Evolutionary conservation across 1,140 invertebrate species (phyloP), one percentile per base, ranked within the genome.

Genomic region (Drosophila ercepeae): DNA sequence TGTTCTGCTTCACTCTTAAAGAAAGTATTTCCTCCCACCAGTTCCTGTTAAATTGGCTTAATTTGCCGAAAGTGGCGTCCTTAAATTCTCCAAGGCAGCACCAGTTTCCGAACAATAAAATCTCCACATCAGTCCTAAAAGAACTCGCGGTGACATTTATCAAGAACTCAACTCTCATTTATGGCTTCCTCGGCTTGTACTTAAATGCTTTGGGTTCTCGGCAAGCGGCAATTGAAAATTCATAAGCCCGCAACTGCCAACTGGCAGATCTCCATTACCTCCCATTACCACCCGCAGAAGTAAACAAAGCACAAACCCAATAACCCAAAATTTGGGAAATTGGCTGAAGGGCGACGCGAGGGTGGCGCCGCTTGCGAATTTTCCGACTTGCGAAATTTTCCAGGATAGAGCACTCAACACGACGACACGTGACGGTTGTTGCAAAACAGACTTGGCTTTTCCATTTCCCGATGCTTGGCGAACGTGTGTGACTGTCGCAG

Each of bases 371-470:
- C 41, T 67, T 59, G 74, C 74, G 52, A 84, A 82, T 70, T 73
- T 69, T 74, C 65, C 49, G 58, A 46, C 51, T 68, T 54, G 71
- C 60, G 36, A 81, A 70, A 73, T 84, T 84, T 84, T 84, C 70
- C 79, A 78, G 45, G 18, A 59, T 36, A 68, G 45, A 53, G 61
- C 64, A 68, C 64, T 68, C 61, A 58, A 52, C 68, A 49, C 21
- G 74, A 81, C 82, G 74, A 88, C 82, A 88, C 82, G 82, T 88
- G 82, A 88, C 82, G 81, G 73, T 88, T 88, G 76, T 86, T 63
- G 14, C 63, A 44, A 53, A 67, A 68, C 60, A 75, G 68, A 23
- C 65, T 67, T 55, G 58, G 53, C 63, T 82, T 78, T 86, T 18
- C 78, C 57, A 61, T 83, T 78, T 74, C 41, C 52, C 16, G 29